Evolutionary conservation across 2,113 vertebrate genomes (phyloP).

Genomic region (Neolamprologus brichardi): DNA sequence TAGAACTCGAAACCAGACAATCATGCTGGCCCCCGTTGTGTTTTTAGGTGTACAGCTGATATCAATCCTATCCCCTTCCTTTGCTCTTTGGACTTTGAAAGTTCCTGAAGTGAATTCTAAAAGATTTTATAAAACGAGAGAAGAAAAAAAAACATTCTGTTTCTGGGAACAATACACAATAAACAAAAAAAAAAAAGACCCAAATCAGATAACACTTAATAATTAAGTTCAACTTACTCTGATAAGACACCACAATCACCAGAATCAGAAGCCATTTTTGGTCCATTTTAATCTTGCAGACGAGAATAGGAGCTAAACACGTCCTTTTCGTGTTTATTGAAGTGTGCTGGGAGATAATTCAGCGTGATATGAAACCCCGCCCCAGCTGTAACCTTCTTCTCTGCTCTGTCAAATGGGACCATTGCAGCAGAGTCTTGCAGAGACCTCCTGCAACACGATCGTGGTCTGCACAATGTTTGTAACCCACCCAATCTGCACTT

Average conservation of each 20-base stretch:
- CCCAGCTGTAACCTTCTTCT: conserved; percentile 36
- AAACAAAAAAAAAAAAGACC: not conserved
- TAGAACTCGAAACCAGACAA: conserved; percentile 32
- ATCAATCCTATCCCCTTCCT: accelerated
- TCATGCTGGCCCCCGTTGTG: accelerated
- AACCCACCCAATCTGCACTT: conserved; percentile 38
- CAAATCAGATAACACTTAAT: not conserved
- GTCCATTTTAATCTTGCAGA: conserved; percentile 28
- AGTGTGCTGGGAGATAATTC: not conserved
- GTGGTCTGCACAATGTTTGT: conserved; percentile 44
- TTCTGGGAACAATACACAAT: accelerated
- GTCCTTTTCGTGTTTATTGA: not conserved
- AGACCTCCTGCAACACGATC: conserved; percentile 42
- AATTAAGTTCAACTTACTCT: conserved; percentile 22
- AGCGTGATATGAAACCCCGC: conserved; percentile 23
- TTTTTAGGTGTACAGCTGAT: accelerated
- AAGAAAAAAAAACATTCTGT: not conserved
- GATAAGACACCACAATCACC: conserved; percentile 14
- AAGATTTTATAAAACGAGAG: not conserved
- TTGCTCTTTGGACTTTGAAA: accelerated
- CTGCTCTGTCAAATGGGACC: conserved; percentile 28
- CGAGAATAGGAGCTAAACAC: not conserved
- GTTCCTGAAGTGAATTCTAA: not conserved
- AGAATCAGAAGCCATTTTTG: conserved; percentile 34
- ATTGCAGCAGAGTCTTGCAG: conserved; percentile 55